Conservation (phyloP, 2,888 invertebrate species). For the Diachrysia chrysitis region DNA sequence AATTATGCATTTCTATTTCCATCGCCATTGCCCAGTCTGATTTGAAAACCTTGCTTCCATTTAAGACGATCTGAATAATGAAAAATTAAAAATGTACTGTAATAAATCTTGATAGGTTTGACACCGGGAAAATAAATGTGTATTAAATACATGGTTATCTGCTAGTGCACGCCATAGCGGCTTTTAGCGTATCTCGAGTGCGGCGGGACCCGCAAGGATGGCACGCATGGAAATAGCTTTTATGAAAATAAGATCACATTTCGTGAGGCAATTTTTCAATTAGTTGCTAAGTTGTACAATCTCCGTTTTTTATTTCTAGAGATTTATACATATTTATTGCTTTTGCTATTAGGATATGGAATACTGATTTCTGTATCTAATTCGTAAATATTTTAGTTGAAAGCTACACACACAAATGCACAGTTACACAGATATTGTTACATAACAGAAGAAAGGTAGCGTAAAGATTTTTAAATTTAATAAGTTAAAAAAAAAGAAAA, state of each 20-base stretch:
- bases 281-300: not conserved
- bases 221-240: constrained; percentile 25
- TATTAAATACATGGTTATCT: constrained; percentile 59
- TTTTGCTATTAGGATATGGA: too few relatives aligned
- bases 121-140: constrained; percentile 59
- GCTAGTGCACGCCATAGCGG: constrained; percentile 54
- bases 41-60: constrained; percentile 17
- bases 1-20: constrained; percentile 10
- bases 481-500: too few relatives aligned
- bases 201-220: constrained; percentile 50
- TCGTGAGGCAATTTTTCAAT: not conserved
- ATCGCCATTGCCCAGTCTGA: constrained; percentile 12
- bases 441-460: too few relatives aligned
- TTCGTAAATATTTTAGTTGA: too few relatives aligned
- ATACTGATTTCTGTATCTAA: too few relatives aligned
- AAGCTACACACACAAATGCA: too few relatives aligned
- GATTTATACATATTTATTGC: too few relatives aligned
- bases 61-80: constrained; percentile 28
- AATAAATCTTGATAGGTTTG: constrained; percentile 63
- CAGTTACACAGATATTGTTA: too few relatives aligned
- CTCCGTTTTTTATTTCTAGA: too few relatives aligned
- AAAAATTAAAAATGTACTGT: constrained; percentile 52
- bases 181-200: constrained; percentile 66
- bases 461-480: too few relatives aligned
- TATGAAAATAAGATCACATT: not conserved